Evolutionary conservation across 1,140 invertebrate species (phyloP), one percentile per base, ranked within the genome.

Genomic region (Aricia agestis): DNA sequence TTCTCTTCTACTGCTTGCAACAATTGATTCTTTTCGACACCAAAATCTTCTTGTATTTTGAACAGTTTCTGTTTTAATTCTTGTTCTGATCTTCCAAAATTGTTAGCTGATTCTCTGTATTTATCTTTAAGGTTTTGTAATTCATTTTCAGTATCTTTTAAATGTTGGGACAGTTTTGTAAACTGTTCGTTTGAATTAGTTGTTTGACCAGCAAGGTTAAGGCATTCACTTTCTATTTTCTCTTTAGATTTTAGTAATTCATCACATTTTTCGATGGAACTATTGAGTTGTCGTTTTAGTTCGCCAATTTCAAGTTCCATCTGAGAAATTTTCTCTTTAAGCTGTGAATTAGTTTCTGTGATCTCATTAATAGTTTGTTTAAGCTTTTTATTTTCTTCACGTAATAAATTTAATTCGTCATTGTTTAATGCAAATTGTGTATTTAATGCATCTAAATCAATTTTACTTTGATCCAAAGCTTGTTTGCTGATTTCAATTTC

Each of bases 401-500:
- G 90, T 5, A 92, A 72, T 17, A 80, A 70, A 68, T 91, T 90
- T 66, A 93, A 76, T 83, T 92, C 89, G 73, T 92, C 87, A 15
- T 71, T 74, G 69, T 91, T 89, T 41, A 85, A 74, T 17, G 74
- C 83, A 68, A 90, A 88, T 75, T 92, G 84, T 15, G 82, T 82
- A 77, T 84, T 90, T 1, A 92, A 73, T 32, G 82, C 78, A 67
- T 91, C 84, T 9, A 88, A 80, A 79, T 90, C 89, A 36, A 87
- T 70, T 76, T 93, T 92, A 52, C 78, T 91, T 76, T 93, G 85
- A 80, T 92, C 92, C 52, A 92, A 79, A 6, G 90, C 72, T 52
- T 84, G 78, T 72, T 84, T 92, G 74, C 94, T 92, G 66, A 90
- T 82, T 73, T 93, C 92, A 31, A 92, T 92, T 79, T 94, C 91